These are phyloP conservation scores for Macroglossus sobrinus DNA, from an alignment of 2,113 vertebrate species.

Conservation along the genomic window DNA sequence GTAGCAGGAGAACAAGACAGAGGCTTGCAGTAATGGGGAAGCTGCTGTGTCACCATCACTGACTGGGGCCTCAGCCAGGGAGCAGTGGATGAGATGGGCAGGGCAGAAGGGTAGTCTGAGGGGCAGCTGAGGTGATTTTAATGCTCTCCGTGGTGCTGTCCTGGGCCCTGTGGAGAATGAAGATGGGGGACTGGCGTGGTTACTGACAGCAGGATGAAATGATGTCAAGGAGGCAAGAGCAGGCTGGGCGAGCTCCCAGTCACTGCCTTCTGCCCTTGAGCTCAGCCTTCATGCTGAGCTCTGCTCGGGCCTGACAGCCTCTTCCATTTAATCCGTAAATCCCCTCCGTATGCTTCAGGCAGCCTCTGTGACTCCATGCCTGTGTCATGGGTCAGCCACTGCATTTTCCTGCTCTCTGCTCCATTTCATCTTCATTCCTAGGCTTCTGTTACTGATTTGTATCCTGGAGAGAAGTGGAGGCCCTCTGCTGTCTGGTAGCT, in stretches of 20 bases:
- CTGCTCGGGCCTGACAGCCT: constrained; percentile 79
- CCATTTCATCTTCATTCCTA: background rate
- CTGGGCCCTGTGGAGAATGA: constrained; percentile 78
- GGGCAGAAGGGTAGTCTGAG: background rate
- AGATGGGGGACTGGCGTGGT: constrained; percentile 81
- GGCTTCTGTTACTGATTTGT: background rate
- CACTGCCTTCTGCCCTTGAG: constrained; percentile 86
- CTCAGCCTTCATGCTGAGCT: constrained; percentile 83
- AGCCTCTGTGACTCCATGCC: constrained; percentile 63
- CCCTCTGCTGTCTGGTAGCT: background rate
- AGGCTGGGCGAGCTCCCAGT: constrained; percentile 72
- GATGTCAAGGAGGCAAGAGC: constrained; percentile 67
- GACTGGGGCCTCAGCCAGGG: background rate
- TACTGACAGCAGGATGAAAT: constrained; percentile 83
- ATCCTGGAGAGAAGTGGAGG: background rate
- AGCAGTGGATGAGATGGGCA: background rate
- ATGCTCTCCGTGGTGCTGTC: constrained; percentile 71
- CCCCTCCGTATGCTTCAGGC: constrained; percentile 81
- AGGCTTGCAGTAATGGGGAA: rapidly evolving
- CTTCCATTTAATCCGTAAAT: constrained; percentile 86
- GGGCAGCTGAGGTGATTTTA: constrained; percentile 66
- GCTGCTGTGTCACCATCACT: rapidly evolving
- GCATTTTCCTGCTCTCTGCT: background rate
- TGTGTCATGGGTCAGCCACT: background rate
- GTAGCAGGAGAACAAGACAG: too few relatives aligned